phyloP scores from a whole-genome alignment of 2,797 vertebrate genomes.

The Pelodytes ibericus region DNA sequence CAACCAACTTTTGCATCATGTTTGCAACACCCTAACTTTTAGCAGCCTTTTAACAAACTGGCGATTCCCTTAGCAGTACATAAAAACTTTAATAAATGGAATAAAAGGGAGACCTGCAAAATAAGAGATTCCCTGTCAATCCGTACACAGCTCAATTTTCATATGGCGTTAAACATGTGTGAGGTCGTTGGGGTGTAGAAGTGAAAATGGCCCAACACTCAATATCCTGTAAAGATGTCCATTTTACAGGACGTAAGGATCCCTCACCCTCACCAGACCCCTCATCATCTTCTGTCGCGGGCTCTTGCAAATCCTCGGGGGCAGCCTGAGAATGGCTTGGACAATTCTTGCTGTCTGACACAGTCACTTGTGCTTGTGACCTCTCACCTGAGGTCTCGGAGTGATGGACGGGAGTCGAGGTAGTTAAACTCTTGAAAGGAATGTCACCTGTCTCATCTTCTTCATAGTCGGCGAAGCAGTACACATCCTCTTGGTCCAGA shows the following conservation, averaged over 20 bases:
- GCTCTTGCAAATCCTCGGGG: conserved; percentile 82
- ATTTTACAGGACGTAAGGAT: conserved; percentile 79
- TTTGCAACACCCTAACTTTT: conserved; percentile 65
- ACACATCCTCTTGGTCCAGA: conserved; percentile 92
- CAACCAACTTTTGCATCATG: neutral
- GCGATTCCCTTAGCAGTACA: conserved; percentile 38
- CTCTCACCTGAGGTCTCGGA: conserved; percentile 90
- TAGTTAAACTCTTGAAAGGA: conserved; percentile 78
- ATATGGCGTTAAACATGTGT: conserved; percentile 65
- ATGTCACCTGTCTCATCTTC: conserved; percentile 92
- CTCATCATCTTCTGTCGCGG: conserved; percentile 76
- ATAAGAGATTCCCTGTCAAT: conserved; percentile 17
- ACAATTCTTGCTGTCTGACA: conserved; percentile 72
- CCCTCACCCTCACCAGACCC: conserved; percentile 96
- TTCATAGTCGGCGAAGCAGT: conserved; percentile 91
- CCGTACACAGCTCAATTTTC: conserved; percentile 18
- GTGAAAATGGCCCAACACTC: conserved; percentile 74
- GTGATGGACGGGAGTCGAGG: conserved; percentile 79
- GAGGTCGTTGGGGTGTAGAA: conserved; percentile 70
- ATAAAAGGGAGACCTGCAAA: conserved; percentile 46
- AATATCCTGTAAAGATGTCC: conserved; percentile 73
- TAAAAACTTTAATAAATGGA: conserved; percentile 18
- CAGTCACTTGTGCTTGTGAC: conserved; percentile 79
- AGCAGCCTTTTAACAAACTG: conserved; percentile 77
- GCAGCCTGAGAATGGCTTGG: conserved; percentile 74